Evolutionary conservation across 2,888 invertebrate species (phyloP).

Genomic region (Stenodema calcarata): DNA sequence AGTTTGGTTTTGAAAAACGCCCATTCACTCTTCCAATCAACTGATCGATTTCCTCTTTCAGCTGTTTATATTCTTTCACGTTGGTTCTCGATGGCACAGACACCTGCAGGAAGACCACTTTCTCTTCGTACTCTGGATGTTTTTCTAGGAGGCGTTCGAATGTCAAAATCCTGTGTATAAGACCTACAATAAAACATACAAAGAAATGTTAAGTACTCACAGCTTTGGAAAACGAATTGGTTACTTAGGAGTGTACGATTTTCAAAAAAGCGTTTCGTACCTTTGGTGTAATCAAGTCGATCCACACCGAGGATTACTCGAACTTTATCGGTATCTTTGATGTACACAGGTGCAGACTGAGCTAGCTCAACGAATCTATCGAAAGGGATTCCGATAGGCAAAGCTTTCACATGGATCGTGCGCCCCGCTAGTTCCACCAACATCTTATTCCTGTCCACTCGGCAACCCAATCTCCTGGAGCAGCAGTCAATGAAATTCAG

Average conservation of each 20-base stretch:
- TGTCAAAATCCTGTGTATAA: constrained; percentile 61
- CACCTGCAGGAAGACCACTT: constrained; percentile 61
- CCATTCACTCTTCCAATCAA: constrained; percentile 62
- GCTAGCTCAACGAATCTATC: constrained; percentile 61
- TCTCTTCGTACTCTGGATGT: constrained; percentile 61
- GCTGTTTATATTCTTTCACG: constrained; percentile 62
- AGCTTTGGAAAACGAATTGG: neutral
- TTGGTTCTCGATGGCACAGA: constrained; percentile 63
- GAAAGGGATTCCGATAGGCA: constrained; percentile 63
- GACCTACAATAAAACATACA: constrained; percentile 54
- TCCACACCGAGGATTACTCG: constrained; percentile 62
- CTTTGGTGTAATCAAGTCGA: constrained; percentile 62
- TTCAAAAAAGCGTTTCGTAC: too few species aligned
- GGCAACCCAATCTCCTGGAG: constrained; percentile 61
- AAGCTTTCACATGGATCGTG: constrained; percentile 61
- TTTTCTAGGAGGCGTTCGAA: constrained; percentile 61
- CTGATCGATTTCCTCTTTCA: constrained; percentile 63
- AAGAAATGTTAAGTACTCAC: neutral
- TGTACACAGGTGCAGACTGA: constrained; percentile 60
- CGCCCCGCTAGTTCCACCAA: constrained; percentile 61
- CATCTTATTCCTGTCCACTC: constrained; percentile 61
- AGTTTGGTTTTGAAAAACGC: constrained; percentile 62
- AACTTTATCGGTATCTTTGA: constrained; percentile 59
- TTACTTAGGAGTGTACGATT: too few species aligned
- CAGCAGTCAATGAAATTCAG: constrained; percentile 63